Evolutionary conservation across 2,113 vertebrate species (phyloP).

Genomic region (Ursus arctos): DNA sequence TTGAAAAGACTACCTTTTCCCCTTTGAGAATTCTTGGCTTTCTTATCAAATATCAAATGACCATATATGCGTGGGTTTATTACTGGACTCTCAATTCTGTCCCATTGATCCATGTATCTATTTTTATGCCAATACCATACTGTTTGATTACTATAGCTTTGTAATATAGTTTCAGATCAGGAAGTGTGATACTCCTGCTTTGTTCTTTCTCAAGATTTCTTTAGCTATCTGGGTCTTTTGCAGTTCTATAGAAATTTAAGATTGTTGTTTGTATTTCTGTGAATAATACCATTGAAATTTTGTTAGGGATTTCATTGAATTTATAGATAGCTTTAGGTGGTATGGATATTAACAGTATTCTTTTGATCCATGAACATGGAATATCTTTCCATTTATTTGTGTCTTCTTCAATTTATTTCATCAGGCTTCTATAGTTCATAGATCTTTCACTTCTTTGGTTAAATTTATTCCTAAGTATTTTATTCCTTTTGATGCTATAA

Average conservation of each 20-base stretch:
- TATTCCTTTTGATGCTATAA: not conserved
- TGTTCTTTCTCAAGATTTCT: not conserved
- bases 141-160: not conserved
- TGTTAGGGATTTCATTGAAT: not conserved
- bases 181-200: not conserved
- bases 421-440: not conserved
- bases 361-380: not conserved
- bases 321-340: not conserved
- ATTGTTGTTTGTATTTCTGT: too few relatives aligned
- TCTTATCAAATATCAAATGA: not conserved
- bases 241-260: not conserved
- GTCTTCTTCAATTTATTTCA: not conserved
- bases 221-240: not conserved
- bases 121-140: not conserved
- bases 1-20: not conserved
- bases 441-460: not conserved
- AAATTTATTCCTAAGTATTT: not conserved
- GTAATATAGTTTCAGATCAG: not conserved
- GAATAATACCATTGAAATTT: not conserved
- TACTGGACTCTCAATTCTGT: not conserved
- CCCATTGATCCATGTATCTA: not conserved
- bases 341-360: not conserved
- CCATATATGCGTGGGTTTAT: not conserved
- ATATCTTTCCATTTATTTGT: not conserved
- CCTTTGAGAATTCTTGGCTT: not conserved